Conservation (phyloP, 2,888 invertebrate species). For the Acleris sparsana region DNA sequence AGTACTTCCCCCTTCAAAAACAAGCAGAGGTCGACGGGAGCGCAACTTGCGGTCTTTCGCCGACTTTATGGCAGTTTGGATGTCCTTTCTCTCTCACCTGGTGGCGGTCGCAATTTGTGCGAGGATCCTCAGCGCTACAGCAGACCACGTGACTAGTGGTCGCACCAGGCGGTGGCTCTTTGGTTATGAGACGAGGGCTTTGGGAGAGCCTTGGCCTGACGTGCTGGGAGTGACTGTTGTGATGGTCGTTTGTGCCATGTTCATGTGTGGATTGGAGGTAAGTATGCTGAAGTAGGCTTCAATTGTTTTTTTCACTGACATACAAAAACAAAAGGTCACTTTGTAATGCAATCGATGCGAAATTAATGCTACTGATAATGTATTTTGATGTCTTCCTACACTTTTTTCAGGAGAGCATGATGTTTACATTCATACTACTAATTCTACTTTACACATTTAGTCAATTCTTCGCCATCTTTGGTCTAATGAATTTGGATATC, state of each 20-base stretch:
- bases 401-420: constrained; percentile 75
- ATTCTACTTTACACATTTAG: constrained; percentile 74
- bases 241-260: constrained; percentile 84
- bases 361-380: no score
- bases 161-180: constrained; percentile 84
- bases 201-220: constrained; percentile 86
- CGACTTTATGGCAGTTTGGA: constrained; percentile 85
- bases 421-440: constrained; percentile 75
- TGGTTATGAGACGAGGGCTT: constrained; percentile 82
- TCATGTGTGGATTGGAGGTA: constrained; percentile 86
- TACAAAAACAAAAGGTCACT: no score
- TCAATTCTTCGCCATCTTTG: constrained; percentile 77
- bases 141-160: constrained; percentile 85
- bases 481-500: constrained; percentile 75
- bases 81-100: constrained; percentile 82
- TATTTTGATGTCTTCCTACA: no score
- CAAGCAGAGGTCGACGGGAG: constrained; percentile 67
- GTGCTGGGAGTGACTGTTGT: constrained; percentile 85
- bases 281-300: not conserved
- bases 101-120: constrained; percentile 85
- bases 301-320: no score
- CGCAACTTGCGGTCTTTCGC: constrained; percentile 79
- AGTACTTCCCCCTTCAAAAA: constrained; percentile 68
- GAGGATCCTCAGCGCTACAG: constrained; percentile 84
- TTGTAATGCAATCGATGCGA: no score